Percentiles rank a stretch among this genome's conserved stretches.
Conservation (phyloP, 2,888 invertebrate genomes). For the Fissipunctia ypsillon region DNA sequence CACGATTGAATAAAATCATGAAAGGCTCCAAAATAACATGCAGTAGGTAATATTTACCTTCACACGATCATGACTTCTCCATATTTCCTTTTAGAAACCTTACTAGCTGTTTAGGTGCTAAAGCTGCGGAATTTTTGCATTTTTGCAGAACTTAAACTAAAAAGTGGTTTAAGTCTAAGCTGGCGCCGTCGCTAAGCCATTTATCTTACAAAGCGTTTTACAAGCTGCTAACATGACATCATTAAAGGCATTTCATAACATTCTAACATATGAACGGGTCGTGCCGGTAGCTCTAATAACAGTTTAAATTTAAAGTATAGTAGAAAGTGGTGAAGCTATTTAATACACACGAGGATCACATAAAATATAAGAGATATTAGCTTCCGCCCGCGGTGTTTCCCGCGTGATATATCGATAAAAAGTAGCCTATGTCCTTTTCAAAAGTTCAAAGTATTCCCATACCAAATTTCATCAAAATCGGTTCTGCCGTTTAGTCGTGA, state of each 20-base stretch:
- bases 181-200: constrained; percentile 3
- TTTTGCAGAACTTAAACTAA: constrained; percentile 10
- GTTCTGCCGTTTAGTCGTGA: no score
- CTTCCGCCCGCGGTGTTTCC: no score
- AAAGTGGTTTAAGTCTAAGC: constrained; percentile 18
- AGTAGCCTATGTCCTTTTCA: no score
- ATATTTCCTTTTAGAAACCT: constrained; percentile 5
- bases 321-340: constrained; percentile 18
- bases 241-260: constrained; percentile 19
- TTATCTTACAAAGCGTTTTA: constrained; percentile 35
- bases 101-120: not conserved
- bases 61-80: not conserved
- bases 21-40: no score
- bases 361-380: constrained; percentile 36
- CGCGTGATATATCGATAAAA: no score
- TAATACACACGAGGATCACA: constrained; percentile 10
- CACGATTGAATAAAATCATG: no score
- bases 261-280: constrained; percentile 15
- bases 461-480: no score
- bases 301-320: not conserved
- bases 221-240: constrained; percentile 16
- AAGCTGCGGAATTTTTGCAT: not conserved
- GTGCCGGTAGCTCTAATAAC: constrained; percentile 13
- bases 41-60: not conserved
- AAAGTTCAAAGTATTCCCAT: no score